Conservation (phyloP, 2,888 invertebrate species). For the Tipula unca region DNA sequence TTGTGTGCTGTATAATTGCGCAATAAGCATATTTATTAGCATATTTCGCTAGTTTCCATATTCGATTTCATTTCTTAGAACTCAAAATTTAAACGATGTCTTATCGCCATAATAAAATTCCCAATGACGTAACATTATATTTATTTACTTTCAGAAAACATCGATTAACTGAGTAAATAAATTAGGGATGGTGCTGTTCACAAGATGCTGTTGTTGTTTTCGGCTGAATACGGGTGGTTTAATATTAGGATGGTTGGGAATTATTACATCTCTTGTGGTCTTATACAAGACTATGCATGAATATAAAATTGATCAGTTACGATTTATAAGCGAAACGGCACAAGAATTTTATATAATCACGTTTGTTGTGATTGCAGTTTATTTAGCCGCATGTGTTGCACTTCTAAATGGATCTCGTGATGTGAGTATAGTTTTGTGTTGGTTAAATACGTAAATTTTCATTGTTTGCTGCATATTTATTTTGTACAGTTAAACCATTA, state of each 20-base stretch:
- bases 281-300: not conserved
- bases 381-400: not conserved
- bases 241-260: conserved; percentile 2
- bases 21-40: not conserved
- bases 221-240: not conserved
- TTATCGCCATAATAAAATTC: not conserved
- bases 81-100: not conserved
- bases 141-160: not conserved
- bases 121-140: not conserved
- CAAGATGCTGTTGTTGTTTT: not conserved
- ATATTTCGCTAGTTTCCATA: not conserved
- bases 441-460: not conserved
- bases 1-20: not conserved
- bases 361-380: not conserved
- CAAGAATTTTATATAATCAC: not conserved
- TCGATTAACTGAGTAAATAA: not conserved
- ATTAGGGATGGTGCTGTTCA: not conserved
- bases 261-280: not conserved
- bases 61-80: not conserved
- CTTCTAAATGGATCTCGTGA: not conserved
- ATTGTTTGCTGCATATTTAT: not conserved
- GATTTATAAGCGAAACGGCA: not conserved
- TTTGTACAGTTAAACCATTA: not conserved
- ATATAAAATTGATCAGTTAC: not conserved
- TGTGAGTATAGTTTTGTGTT: not conserved